These are phyloP conservation scores for Meteorus sp. DNA, from an alignment of 1,140 invertebrate genomes.

Conservation along the genomic window DNA sequence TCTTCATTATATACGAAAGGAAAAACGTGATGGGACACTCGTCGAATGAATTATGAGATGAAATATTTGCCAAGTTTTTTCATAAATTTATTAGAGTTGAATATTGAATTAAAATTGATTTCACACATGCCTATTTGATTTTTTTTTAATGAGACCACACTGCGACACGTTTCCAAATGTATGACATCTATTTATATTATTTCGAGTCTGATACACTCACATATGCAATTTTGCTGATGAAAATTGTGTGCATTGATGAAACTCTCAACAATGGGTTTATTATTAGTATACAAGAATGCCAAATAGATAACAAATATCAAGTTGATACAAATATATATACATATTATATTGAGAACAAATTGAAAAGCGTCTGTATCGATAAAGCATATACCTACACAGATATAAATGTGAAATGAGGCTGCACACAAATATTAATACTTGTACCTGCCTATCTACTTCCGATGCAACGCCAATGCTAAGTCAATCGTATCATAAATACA, in stretches of 20 bases:
- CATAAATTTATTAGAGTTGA: no score
- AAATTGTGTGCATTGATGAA: constrained; percentile 30
- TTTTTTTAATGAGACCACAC: no score
- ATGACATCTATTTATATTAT: no score
- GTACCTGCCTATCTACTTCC: constrained; percentile 31
- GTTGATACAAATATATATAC: constrained; percentile 2
- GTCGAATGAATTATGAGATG: no score
- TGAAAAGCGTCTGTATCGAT: constrained; percentile 41
- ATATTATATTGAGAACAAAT: background rate
- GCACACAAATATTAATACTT: constrained; percentile 25
- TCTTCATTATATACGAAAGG: no score
- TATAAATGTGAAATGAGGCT: background rate
- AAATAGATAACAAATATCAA: constrained; percentile 8
- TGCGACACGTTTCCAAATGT: no score
- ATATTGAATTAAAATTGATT: no score
- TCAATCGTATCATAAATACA: constrained; percentile 41
- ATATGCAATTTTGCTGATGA: background rate
- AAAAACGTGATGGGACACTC: no score
- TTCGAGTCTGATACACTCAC: background rate
- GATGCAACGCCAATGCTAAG: constrained; percentile 34
- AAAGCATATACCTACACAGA: background rate
- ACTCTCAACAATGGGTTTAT: constrained; percentile 35
- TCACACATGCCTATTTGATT: no score
- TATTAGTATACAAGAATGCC: constrained; percentile 20
- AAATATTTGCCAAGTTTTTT: no score